Evolutionary conservation across 2,113 vertebrate genomes (phyloP).

Genomic region (Fulica atra): DNA sequence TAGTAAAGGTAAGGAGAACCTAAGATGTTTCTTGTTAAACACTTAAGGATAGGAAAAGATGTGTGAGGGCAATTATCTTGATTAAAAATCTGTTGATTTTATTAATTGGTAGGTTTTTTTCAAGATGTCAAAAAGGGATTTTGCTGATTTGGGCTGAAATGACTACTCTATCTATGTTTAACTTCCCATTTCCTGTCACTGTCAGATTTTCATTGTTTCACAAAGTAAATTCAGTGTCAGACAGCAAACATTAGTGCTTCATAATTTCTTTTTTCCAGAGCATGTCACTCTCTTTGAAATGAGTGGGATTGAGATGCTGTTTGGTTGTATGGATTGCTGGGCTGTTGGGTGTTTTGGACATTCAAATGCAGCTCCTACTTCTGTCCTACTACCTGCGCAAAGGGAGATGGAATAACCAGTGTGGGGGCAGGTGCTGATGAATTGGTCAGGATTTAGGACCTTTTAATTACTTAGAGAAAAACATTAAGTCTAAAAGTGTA

Average conservation of each 20-base stretch:
- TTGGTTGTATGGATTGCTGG: not conserved
- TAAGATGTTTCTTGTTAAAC: constrained; percentile 33
- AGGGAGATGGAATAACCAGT: not conserved
- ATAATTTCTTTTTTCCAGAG: not conserved
- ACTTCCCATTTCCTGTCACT: not conserved
- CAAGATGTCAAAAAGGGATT: constrained; percentile 39
- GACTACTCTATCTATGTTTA: not conserved
- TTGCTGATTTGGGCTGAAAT: constrained; percentile 9
- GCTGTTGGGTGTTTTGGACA: not conserved
- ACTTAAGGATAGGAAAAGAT: not conserved
- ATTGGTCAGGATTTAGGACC: not conserved
- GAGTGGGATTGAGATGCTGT: not conserved
- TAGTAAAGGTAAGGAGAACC: not conserved
- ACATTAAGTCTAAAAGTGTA: not conserved
- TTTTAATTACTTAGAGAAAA: not conserved
- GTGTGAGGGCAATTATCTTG: constrained; percentile 10
- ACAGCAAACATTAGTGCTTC: not conserved
- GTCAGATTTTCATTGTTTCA: not conserved
- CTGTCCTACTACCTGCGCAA: not conserved
- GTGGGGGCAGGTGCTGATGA: not conserved
- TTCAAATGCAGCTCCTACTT: not conserved
- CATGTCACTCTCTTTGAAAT: not conserved
- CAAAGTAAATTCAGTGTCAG: not conserved
- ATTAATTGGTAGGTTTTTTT: not conserved
- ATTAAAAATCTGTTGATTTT: constrained; percentile 27